Conservation (phyloP, 2,797 vertebrate genomes). For the Intellagama lesueurii region DNA sequence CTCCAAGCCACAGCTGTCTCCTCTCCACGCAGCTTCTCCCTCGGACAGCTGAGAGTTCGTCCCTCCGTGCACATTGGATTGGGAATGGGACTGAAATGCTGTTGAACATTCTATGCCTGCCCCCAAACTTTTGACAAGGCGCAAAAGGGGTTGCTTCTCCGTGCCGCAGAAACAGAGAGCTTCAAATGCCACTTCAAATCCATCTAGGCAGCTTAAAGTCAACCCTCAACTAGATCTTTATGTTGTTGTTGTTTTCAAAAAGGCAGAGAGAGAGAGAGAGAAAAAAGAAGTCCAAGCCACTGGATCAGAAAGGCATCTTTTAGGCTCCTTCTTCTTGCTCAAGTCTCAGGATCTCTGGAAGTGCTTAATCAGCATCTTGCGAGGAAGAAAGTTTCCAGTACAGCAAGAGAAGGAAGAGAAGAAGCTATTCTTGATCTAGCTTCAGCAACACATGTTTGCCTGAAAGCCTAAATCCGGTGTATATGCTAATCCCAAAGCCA, state of each 20-base stretch:
- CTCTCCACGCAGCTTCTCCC: background rate
- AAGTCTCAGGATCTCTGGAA: background rate
- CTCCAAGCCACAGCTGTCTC: background rate
- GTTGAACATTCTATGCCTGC: conserved; percentile 21
- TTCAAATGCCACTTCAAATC: conserved; percentile 35
- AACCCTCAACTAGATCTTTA: conserved; percentile 36
- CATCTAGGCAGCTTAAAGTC: conserved; percentile 39
- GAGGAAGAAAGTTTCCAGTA: conserved; percentile 33
- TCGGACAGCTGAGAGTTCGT: background rate
- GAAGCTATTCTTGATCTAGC: conserved; percentile 28
- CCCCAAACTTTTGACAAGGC: background rate
- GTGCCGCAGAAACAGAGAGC: background rate
- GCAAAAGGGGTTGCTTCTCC: background rate
- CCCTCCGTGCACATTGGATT: background rate
- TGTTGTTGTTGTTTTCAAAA: background rate
- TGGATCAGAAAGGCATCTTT: background rate
- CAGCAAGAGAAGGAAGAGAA: background rate
- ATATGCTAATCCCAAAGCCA: conserved; percentile 84
- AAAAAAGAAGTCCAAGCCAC: background rate
- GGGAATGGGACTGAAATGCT: conserved; percentile 9
- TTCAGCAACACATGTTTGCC: conserved; percentile 73
- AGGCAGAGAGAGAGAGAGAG: too few relatives aligned
- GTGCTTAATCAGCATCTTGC: background rate
- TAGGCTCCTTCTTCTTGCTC: background rate
- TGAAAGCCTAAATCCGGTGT: conserved; percentile 86